Percentiles rank a stretch among this genome's conserved stretches.
Conservation (phyloP, 2,797 vertebrate genomes). For the Prionace glauca region DNA sequence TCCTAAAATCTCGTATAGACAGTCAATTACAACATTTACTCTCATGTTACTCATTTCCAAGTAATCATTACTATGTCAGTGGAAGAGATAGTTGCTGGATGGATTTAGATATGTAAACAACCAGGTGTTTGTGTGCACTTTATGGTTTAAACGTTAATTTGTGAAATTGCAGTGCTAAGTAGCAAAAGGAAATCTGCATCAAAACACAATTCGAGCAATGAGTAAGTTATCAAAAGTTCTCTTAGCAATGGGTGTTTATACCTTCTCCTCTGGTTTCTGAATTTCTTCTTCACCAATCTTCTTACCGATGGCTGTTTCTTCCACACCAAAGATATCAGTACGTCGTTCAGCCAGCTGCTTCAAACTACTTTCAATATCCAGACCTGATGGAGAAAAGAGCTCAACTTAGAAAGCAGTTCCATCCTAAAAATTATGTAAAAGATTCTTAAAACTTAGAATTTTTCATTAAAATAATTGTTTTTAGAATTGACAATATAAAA, state of each 20-base stretch:
- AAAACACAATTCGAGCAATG: neutral
- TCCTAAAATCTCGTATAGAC: neutral
- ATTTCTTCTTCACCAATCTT: slow-evolving; percentile 99
- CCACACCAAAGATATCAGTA: slow-evolving; percentile 98
- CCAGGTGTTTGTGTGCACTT: neutral
- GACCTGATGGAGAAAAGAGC: slow-evolving; percentile 49
- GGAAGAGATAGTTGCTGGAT: neutral
- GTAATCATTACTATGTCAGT: neutral
- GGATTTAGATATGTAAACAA: neutral
- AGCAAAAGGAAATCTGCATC: neutral
- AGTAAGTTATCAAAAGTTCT: neutral
- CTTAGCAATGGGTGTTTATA: slow-evolving; percentile 45
- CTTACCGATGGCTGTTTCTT: slow-evolving; percentile 96
- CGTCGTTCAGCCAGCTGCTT: slow-evolving; percentile 96
- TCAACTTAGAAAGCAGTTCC: neutral
- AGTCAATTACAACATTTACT: neutral
- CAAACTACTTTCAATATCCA: slow-evolving; percentile 97
- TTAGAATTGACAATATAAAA: neutral
- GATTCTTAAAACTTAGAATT: neutral
- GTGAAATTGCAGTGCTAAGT: neutral
- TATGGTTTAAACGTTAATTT: neutral
- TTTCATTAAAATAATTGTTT: neutral
- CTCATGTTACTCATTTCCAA: neutral
- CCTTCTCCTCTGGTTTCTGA: slow-evolving; percentile 98
- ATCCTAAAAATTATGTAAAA: neutral